phyloP scores from a whole-genome alignment of 2,113 vertebrate genomes.

The Butastur rufipennis region DNA sequence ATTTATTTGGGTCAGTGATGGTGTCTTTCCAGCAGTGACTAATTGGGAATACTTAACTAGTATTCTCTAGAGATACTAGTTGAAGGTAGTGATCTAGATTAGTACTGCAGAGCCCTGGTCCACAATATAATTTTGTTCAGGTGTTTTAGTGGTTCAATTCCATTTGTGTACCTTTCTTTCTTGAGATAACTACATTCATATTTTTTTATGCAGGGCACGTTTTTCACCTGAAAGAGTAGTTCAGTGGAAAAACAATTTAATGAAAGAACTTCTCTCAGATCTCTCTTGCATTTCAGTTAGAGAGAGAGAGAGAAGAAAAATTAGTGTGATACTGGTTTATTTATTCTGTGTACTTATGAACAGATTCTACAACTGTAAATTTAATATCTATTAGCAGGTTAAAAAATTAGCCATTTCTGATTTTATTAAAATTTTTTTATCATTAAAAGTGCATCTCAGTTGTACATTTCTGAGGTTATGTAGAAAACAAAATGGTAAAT shows the following conservation, averaged over 20 bases:
- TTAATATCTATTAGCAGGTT: not conserved
- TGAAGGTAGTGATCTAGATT: not conserved
- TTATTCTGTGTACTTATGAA: not conserved
- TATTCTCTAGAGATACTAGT: not conserved
- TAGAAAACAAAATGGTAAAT: not conserved
- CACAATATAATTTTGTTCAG: not conserved
- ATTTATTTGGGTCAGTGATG: not conserved
- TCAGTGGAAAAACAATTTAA: not conserved
- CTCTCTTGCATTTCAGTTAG: not conserved
- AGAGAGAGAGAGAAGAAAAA: not conserved
- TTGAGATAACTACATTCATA: not conserved
- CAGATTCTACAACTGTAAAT: not conserved
- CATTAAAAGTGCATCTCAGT: not conserved
- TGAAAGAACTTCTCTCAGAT: not conserved
- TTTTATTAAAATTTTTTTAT: not conserved
- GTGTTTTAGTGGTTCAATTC: not conserved
- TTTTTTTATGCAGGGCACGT: not conserved
- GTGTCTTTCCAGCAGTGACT: not conserved
- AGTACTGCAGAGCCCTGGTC: not conserved
- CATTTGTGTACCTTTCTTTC: not conserved
- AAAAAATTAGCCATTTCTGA: not conserved
- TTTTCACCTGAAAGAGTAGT: not conserved
- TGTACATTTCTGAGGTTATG: not conserved
- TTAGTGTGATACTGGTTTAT: not conserved
- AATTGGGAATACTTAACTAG: not conserved